phyloP scores from a whole-genome alignment of 1,140 invertebrate genomes.

The Drosophila insularis region DNA sequence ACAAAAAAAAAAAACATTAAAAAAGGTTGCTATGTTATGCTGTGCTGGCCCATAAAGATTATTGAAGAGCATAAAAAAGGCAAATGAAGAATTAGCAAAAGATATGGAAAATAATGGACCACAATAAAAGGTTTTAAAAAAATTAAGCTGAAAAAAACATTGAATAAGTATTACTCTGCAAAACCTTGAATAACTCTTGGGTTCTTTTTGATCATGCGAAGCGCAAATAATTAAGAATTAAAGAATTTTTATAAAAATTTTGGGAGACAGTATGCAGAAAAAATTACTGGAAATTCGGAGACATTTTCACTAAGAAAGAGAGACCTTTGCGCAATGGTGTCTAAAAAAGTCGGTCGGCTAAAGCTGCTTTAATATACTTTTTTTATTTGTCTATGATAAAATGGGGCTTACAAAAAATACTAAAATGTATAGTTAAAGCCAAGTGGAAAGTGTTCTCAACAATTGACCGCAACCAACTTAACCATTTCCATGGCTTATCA shows the following conservation, averaged over 20 bases:
- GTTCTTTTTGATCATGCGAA: no score
- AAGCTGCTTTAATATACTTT: no score
- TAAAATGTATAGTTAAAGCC: slow-evolving; percentile 15
- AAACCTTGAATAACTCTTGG: no score
- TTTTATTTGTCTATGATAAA: background rate
- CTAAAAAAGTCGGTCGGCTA: no score
- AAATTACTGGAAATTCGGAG: no score
- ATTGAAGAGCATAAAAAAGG: slow-evolving; percentile 3
- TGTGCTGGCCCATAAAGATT: slow-evolving; percentile 6
- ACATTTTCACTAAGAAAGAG: no score
- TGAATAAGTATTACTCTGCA: background rate
- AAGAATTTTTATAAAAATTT: no score
- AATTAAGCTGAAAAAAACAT: background rate
- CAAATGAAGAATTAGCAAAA: background rate
- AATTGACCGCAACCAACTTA: slow-evolving; percentile 47
- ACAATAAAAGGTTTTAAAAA: background rate
- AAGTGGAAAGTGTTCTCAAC: slow-evolving; percentile 21
- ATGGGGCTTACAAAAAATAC: background rate
- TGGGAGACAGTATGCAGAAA: no score
- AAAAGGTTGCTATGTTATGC: background rate
- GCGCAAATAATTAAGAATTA: no score
- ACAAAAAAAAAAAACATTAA: background rate
- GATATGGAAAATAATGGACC: slow-evolving; percentile 1
- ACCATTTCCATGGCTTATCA: slow-evolving; percentile 49
- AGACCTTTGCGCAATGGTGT: no score